phyloP scores from a whole-genome alignment of 2,113 vertebrate genomes.

The Saccopteryx bilineata region DNA sequence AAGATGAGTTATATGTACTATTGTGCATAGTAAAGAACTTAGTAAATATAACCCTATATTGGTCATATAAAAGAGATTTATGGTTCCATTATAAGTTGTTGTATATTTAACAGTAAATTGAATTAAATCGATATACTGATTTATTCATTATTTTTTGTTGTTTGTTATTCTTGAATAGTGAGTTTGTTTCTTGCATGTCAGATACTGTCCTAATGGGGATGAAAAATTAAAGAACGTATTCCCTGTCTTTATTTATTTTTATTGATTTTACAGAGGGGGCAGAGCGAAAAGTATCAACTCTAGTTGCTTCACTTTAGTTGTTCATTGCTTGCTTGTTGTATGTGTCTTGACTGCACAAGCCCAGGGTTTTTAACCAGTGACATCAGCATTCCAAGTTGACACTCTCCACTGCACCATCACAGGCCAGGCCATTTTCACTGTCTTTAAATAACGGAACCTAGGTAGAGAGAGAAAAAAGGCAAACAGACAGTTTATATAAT shows the following conservation, averaged over 20 bases:
- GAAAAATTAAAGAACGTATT: conserved; percentile 37
- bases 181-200: conserved; percentile 52
- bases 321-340: too few relatives aligned
- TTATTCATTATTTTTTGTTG: conserved; percentile 55
- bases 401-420: too few relatives aligned
- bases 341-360: too few relatives aligned
- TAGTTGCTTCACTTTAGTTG: too few relatives aligned
- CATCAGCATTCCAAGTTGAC: too few relatives aligned
- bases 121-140: conserved; percentile 39
- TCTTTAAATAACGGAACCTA: conserved; percentile 51
- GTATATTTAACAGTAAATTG: conserved; percentile 40
- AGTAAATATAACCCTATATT: not conserved
- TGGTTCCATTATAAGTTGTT: conserved; percentile 37
- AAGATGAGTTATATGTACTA: not conserved
- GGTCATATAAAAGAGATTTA: conserved; percentile 10
- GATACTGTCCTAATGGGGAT: not conserved
- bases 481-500: conserved; percentile 1
- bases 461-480: conserved; percentile 21
- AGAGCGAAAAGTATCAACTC: too few relatives aligned
- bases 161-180: conserved; percentile 54
- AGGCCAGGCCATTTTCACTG: not conserved
- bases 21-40: not conserved
- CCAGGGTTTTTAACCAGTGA: too few relatives aligned
- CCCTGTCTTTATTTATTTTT: conserved; percentile 46
- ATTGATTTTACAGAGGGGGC: too few relatives aligned